phyloP scores from a whole-genome alignment of 2,113 vertebrate species.

The Peromyscus maniculatus region DNA sequence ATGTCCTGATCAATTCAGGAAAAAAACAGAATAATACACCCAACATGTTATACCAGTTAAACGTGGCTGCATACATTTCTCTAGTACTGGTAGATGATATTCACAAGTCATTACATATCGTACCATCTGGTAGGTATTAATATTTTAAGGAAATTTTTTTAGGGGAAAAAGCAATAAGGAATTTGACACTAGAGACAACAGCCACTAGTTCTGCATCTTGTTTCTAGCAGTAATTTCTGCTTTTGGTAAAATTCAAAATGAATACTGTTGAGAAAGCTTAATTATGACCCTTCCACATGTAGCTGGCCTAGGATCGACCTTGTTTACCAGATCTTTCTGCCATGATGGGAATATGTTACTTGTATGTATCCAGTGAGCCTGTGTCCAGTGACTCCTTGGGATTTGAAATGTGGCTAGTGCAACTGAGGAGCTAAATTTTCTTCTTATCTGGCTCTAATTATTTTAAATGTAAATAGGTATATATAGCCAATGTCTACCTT shows the following conservation, averaged over 20 bases:
- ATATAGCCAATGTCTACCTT: background rate
- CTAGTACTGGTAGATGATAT: conserved; percentile 5
- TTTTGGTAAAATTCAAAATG: background rate
- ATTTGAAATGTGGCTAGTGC: background rate
- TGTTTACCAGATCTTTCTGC: conserved; percentile 10
- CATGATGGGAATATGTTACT: background rate
- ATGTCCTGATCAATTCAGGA: background rate
- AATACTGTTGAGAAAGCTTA: conserved; percentile 10
- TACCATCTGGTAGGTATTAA: background rate
- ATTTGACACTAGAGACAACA: conserved; percentile 21
- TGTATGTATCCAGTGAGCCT: background rate
- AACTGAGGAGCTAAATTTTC: conserved; percentile 2
- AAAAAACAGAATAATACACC: conserved; percentile 58
- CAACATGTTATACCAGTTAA: background rate
- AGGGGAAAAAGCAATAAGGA: background rate
- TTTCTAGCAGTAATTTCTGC: background rate
- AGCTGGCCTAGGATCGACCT: background rate
- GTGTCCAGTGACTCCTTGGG: background rate
- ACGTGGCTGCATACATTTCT: conserved; percentile 12
- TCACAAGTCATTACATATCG: background rate
- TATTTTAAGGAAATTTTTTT: conserved; percentile 36
- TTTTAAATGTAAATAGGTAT: conserved; percentile 32
- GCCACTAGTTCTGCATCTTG: background rate
- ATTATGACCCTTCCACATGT: background rate
- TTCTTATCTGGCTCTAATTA: conserved; percentile 45